Evolutionary conservation across 2,888 invertebrate genomes (phyloP).

Genomic region (Chrysolina oricalcia): DNA sequence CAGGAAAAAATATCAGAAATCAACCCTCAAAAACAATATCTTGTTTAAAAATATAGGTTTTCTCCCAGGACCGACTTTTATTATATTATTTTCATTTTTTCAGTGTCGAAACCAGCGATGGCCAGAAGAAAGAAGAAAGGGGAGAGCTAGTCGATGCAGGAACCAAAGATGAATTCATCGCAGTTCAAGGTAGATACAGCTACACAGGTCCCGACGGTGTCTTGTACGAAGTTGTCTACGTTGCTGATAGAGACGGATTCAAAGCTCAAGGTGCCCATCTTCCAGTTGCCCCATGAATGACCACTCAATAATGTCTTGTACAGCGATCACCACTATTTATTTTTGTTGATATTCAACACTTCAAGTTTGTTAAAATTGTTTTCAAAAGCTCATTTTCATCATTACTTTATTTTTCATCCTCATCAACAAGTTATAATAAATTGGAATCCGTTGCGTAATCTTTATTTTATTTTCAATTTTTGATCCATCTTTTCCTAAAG

Average conservation of each 20-base stretch:
- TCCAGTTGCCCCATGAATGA: not conserved
- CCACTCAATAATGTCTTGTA: not conserved
- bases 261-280: conserved; percentile 74
- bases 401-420: not conserved
- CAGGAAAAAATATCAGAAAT: too few species aligned
- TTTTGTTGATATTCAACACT: not conserved
- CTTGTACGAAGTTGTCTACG: conserved; percentile 74
- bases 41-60: not conserved
- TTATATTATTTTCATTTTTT: not conserved
- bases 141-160: conserved; percentile 76
- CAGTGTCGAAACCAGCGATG: conserved; percentile 79
- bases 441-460: too few species aligned
- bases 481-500: too few species aligned
- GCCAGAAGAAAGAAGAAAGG: conserved; percentile 76
- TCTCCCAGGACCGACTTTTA: not conserved
- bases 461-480: too few species aligned
- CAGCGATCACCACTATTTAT: not conserved
- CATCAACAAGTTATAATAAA: too few species aligned
- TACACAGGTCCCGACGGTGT: conserved; percentile 77
- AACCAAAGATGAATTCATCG: conserved; percentile 76
- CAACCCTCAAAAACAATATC: not conserved
- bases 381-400: not conserved
- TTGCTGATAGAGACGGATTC: conserved; percentile 78
- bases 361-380: not conserved
- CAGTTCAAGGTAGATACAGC: conserved; percentile 75